Evolutionary conservation across 2,797 vertebrate species (phyloP).

Genomic region (Lacerta viridis): DNA sequence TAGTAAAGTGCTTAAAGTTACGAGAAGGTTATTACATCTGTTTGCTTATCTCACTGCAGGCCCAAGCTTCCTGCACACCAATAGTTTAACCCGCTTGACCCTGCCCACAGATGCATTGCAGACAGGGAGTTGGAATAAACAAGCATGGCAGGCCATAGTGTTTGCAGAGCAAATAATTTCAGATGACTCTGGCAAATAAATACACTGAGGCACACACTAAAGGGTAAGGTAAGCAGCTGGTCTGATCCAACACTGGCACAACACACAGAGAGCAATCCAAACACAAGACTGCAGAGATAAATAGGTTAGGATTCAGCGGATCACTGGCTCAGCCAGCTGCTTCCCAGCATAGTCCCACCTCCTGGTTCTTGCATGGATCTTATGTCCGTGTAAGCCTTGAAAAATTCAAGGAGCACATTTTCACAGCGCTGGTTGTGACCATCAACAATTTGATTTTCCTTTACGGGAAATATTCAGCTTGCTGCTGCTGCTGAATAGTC

Average conservation of each 20-base stretch:
- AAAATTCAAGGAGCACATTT: too few relatives aligned
- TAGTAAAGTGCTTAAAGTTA: not conserved
- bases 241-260: not conserved
- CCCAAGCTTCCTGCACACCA: not conserved
- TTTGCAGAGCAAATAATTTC: not conserved
- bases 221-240: not conserved
- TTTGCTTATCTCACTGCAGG: not conserved
- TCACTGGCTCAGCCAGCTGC: too few relatives aligned
- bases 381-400: too few relatives aligned
- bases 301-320: too few relatives aligned
- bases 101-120: not conserved
- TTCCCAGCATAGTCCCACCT: not conserved
- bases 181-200: not conserved
- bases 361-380: too few relatives aligned
- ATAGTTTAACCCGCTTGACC: not conserved
- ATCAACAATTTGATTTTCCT: too few relatives aligned
- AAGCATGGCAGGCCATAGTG: not conserved
- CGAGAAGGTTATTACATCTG: not conserved
- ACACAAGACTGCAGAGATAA: too few relatives aligned
- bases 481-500: too few relatives aligned
- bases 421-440: too few relatives aligned
- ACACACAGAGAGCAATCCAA: not conserved
- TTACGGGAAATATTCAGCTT: too few relatives aligned
- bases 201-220: not conserved
- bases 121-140: not conserved